Conservation (phyloP, 2,888 invertebrate genomes). For the Amiota minor region DNA sequence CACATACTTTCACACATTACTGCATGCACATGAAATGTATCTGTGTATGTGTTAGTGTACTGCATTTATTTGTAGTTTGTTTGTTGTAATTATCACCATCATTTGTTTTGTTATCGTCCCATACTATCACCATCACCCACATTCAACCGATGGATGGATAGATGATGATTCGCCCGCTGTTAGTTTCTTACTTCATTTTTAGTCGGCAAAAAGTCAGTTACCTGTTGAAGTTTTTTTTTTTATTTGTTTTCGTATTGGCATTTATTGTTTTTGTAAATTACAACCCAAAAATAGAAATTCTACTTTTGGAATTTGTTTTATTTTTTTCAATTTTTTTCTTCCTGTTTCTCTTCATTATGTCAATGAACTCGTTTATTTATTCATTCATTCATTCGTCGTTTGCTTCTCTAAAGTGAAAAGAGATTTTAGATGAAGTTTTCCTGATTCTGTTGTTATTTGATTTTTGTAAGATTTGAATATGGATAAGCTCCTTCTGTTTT, state of each 20-base stretch:
- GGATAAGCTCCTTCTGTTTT: slow-evolving; percentile 34
- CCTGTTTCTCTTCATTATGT: slow-evolving; percentile 47
- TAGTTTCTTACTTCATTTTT: not conserved
- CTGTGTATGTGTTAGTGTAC: not conserved
- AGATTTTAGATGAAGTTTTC: slow-evolving; percentile 51
- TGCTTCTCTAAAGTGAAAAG: slow-evolving; percentile 1
- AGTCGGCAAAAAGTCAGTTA: slow-evolving; percentile 47
- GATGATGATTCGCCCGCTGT: not conserved
- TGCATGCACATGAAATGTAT: not conserved
- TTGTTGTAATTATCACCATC: slow-evolving; percentile 12
- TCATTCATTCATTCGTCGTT: not conserved
- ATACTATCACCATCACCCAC: too few species aligned
- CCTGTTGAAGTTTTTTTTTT: slow-evolving; percentile 56
- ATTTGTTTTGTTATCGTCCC: not conserved
- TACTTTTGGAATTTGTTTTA: slow-evolving; percentile 37
- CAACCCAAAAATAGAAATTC: slow-evolving; percentile 15
- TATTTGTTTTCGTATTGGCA: slow-evolving; percentile 53
- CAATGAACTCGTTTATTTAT: slow-evolving; percentile 52
- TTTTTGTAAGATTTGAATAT: slow-evolving; percentile 42
- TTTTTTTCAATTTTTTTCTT: slow-evolving; percentile 29
- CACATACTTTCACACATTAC: not conserved
- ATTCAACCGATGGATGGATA: too few species aligned
- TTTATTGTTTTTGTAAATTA: slow-evolving; percentile 44
- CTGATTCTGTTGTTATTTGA: slow-evolving; percentile 48
- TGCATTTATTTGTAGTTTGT: slow-evolving; percentile 11